These are phyloP conservation scores for Ursus arctos DNA, from an alignment of 2,113 vertebrate genomes.

Conservation along the genomic window DNA sequence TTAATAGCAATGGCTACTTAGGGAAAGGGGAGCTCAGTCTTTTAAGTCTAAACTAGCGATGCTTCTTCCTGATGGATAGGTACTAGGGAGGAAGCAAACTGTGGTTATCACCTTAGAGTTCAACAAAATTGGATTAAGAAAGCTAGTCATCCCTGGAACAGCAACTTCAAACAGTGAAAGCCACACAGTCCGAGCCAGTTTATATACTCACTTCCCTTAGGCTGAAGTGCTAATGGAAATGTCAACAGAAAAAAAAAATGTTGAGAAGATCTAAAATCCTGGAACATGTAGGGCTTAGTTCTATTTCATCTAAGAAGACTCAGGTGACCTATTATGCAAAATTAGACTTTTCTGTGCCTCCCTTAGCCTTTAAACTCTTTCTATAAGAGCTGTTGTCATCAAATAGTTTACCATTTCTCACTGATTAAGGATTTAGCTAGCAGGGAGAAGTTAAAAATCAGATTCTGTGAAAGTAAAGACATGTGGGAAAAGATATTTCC, in stretches of 20 bases:
- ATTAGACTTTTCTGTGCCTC: neutral
- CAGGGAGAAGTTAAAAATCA: neutral
- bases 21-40: neutral
- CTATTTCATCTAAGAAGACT: neutral
- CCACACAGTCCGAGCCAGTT: neutral
- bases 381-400: neutral
- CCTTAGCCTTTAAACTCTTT: neutral
- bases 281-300: neutral
- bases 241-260: conserved; percentile 20
- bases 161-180: neutral
- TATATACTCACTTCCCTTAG: neutral
- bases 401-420: conserved; percentile 18
- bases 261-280: neutral
- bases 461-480: neutral
- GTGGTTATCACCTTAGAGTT: neutral
- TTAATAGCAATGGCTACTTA: neutral
- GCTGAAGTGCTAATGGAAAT: conserved; percentile 19
- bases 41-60: neutral
- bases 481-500: neutral
- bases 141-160: neutral
- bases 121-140: neutral
- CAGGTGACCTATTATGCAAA: neutral
- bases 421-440: neutral
- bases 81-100: neutral
- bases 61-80: neutral